These are phyloP conservation scores for Blomia tropicalis DNA, from an alignment of 2,888 invertebrate species.

Conservation along the genomic window DNA sequence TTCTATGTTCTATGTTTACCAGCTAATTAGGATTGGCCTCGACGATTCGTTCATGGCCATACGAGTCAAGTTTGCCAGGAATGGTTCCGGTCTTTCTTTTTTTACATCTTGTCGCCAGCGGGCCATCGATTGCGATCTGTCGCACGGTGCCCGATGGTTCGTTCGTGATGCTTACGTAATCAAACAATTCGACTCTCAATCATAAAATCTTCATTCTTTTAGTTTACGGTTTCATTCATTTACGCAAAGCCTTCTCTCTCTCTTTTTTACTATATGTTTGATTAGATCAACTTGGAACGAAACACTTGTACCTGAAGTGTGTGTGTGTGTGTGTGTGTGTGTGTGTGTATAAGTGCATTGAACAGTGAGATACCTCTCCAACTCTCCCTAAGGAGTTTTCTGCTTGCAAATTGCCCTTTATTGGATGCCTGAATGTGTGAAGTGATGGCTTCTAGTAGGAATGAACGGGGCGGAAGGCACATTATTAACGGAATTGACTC, in stretches of 20 bases:
- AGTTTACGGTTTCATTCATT: too few species aligned
- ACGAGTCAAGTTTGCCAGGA: too few species aligned
- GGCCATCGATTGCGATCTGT: neutral
- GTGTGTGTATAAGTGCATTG: neutral
- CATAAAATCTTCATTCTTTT: too few species aligned
- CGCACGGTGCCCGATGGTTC: too few species aligned
- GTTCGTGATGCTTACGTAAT: too few species aligned
- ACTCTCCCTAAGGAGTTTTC: slow-evolving; percentile 13
- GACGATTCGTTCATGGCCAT: too few species aligned
- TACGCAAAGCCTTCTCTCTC: neutral
- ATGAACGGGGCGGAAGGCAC: neutral
- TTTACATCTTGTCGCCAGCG: neutral
- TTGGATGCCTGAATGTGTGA: neutral
- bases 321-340: neutral
- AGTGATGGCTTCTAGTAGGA: neutral
- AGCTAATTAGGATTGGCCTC: too few species aligned
- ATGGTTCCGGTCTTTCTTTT: too few species aligned
- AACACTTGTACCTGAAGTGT: neutral
- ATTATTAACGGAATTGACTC: slow-evolving; percentile 1
- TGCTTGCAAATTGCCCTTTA: slow-evolving; percentile 14
- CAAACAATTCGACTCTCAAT: too few species aligned
- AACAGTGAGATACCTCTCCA: slow-evolving; percentile 1
- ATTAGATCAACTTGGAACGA: slow-evolving; percentile 12
- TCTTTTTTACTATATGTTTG: neutral
- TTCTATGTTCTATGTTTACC: too few species aligned